These are phyloP conservation scores for Dolichotis patagonum DNA, from an alignment of 2,113 vertebrate genomes.

Conservation along the genomic window DNA sequence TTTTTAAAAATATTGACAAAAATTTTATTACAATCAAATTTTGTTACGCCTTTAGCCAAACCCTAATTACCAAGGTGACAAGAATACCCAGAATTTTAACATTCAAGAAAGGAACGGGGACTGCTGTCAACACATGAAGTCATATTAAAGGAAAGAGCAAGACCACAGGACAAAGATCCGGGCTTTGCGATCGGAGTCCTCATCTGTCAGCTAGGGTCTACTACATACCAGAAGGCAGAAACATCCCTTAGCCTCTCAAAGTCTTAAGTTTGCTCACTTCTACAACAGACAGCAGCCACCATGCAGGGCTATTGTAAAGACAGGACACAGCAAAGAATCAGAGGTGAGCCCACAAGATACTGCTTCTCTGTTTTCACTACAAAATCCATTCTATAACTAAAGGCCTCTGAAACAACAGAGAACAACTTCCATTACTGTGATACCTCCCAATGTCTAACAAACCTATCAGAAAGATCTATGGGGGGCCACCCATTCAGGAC, in stretches of 20 bases:
- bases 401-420: background rate
- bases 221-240: background rate
- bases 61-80: background rate
- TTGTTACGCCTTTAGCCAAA: conserved; percentile 25
- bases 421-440: background rate
- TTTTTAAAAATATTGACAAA: background rate
- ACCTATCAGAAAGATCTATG: background rate
- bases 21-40: conserved; percentile 55
- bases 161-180: background rate
- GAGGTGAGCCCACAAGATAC: background rate
- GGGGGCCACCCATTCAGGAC: background rate
- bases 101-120: conserved; percentile 3
- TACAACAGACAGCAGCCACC: background rate
- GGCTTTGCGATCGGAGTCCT: background rate
- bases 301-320: background rate
- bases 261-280: background rate
- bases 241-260: background rate
- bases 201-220: background rate
- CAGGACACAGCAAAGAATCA: background rate
- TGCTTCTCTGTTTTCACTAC: background rate
- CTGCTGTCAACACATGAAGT: conserved; percentile 17
- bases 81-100: background rate
- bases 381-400: background rate
- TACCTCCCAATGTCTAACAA: background rate
- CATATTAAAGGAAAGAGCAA: background rate